Evolutionary conservation across 2,888 invertebrate species (phyloP).

Genomic region (Aleiodes leptofemur): DNA sequence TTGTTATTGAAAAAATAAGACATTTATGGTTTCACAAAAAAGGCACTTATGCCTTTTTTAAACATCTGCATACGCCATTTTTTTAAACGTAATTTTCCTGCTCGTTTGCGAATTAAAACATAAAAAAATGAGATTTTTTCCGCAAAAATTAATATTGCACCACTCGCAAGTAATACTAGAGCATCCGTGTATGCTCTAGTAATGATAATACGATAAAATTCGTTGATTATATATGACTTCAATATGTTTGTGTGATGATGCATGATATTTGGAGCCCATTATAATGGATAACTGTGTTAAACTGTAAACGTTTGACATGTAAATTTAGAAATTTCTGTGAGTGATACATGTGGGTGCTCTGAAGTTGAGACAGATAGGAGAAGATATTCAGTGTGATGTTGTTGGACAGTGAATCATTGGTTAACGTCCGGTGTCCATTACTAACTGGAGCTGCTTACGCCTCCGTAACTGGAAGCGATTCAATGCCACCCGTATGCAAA

Average conservation of each 20-base stretch:
- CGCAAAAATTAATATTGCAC: slow-evolving; percentile 8
- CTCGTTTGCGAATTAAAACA: too few relatives aligned
- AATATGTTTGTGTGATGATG: slow-evolving; percentile 20
- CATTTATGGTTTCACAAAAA: too few relatives aligned
- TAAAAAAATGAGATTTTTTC: neutral
- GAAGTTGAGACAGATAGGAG: slow-evolving; percentile 14
- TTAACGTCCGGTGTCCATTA: slow-evolving; percentile 11
- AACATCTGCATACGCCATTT: too few relatives aligned
- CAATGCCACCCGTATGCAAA: slow-evolving; percentile 52
- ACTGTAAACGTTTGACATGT: slow-evolving; percentile 32
- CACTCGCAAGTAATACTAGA: too few relatives aligned
- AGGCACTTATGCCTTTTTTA: too few relatives aligned
- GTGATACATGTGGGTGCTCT: slow-evolving; percentile 25
- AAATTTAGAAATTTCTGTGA: slow-evolving; percentile 30
- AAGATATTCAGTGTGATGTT: slow-evolving; percentile 28
- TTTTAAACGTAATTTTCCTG: too few relatives aligned
- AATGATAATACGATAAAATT: too few relatives aligned
- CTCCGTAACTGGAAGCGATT: slow-evolving; percentile 55
- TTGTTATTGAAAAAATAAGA: too few relatives aligned
- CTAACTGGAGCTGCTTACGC: slow-evolving; percentile 45
- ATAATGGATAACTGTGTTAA: slow-evolving; percentile 29
- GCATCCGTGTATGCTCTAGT: too few relatives aligned
- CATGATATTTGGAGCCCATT: slow-evolving; percentile 1
- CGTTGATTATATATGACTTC: too few relatives aligned
- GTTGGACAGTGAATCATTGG: slow-evolving; percentile 48